Base-by-base conservation (phyloP, 2,888 invertebrate genomes). In the Capitulum mitella region DNA sequence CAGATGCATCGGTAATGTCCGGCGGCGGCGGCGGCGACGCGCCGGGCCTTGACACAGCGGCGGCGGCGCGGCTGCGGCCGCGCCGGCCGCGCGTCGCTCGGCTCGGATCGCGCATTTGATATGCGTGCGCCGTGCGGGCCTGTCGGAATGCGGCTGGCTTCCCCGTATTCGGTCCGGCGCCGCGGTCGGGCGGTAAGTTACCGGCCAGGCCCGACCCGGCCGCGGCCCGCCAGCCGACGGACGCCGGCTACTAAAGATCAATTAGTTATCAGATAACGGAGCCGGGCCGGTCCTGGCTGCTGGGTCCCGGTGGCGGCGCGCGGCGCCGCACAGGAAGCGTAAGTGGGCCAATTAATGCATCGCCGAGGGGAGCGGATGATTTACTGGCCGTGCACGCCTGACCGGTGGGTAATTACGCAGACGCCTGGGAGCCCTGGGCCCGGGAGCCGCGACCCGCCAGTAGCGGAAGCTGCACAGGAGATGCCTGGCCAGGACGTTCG, bases 1-100 rank as follows among this genome's bases (percentile, higher is more conserved):
- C 64, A 32, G 64, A 64, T 64, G 64, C 64, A 64, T 64, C 34
- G 64, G 64, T 64, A 64, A 64, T 64, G 34, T 34, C 32, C 58
- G 58, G 58, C n/a, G 43, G 19, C 51, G 51, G 61, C 32, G 14
- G 58, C 54, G 58, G 29, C n/a, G 61, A 29, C 61, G 61, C 29
- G n/a, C 61, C n/a, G 34, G 64, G 32, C 64, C 64, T 64, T 64
- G 64, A 64, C 64, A 64, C 29, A 34, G 29, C 64, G 19, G 64
- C 34, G 29, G 64, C 58, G 58, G 5, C 58, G 58, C 58, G 51
- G 22, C 26, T 19, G 48, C 48, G 16, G 54, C 54, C 26, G n/a
- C 61, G 61, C 32, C 29, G 32, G 58, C 10, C 58, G 58, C 34
- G 32, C 61, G 61, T n/a, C 51, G 51, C 51, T 22, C 34, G 64